Percentiles rank a stretch among this genome's conserved stretches.
These are phyloP conservation scores for Psittacula cyanocephala DNA, from an alignment of 2,113 vertebrate species.

Conservation along the genomic window DNA sequence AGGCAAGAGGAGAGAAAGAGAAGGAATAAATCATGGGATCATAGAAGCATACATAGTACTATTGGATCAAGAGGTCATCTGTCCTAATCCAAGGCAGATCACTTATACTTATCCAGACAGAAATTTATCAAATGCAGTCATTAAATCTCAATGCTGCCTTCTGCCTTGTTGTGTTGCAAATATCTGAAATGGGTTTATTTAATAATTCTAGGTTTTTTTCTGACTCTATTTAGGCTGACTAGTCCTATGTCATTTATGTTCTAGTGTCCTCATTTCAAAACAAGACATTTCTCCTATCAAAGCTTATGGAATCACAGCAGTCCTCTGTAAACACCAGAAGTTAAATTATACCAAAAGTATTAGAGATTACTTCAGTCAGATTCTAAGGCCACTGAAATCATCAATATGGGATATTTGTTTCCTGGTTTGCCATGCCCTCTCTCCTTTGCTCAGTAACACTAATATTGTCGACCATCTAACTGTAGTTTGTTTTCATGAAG, in stretches of 20 bases:
- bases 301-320: neutral
- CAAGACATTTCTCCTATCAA: neutral
- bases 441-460: neutral
- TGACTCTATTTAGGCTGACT: neutral
- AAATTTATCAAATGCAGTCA: neutral
- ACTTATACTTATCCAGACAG: neutral
- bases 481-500: neutral
- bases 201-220: neutral
- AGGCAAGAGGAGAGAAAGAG: neutral
- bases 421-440: neutral
- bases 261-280: neutral
- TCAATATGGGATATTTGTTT: neutral
- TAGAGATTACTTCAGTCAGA: neutral
- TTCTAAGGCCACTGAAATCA: neutral
- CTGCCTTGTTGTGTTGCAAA: neutral
- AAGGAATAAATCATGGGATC: neutral
- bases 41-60: neutral
- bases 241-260: neutral
- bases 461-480: neutral
- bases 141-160: neutral
- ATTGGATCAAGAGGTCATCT: neutral
- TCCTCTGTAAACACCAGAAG: neutral
- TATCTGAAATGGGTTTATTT: neutral
- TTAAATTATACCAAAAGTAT: neutral
- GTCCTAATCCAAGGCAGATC: neutral